These are phyloP conservation scores for Ornithorhynchus anatinus DNA, from an alignment of 2,113 vertebrate species.

Conservation along the genomic window DNA sequence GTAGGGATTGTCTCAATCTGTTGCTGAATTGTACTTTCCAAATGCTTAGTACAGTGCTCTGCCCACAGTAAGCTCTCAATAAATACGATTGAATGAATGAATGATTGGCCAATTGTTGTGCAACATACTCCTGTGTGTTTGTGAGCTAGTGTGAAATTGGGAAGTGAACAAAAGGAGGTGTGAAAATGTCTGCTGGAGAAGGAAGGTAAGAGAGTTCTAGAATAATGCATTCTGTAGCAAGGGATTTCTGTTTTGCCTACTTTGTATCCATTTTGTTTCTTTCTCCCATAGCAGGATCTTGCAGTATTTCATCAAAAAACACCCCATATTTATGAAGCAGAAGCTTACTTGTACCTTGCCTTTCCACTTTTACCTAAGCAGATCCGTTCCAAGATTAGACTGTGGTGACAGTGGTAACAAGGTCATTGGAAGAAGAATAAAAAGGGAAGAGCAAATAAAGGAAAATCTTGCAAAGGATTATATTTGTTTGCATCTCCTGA, in stretches of 20 bases:
- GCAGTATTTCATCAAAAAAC: conserved; percentile 12
- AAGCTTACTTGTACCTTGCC: not conserved
- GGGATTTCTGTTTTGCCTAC: not conserved
- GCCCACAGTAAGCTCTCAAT: too few relatives aligned
- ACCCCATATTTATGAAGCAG: not conserved
- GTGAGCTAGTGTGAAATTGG: not conserved
- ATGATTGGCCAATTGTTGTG: too few relatives aligned
- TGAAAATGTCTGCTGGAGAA: not conserved
- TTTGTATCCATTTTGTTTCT: not conserved
- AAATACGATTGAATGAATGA: too few relatives aligned
- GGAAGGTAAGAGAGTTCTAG: not conserved
- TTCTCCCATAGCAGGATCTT: not conserved
- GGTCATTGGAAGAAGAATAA: conserved; percentile 22
- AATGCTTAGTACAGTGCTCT: too few relatives aligned
- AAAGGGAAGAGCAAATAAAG: not conserved
- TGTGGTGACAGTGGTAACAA: conserved; percentile 23
- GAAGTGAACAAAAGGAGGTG: not conserved
- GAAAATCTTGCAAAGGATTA: not conserved
- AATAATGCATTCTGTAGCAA: not conserved
- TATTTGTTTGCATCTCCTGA: not conserved
- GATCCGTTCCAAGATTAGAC: conserved; percentile 24
- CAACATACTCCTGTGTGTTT: too few relatives aligned
- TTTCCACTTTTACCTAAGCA: conserved; percentile 25
- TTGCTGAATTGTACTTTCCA: too few relatives aligned
- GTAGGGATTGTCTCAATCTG: too few relatives aligned